A percentile compares a stretch with the other conserved stretches of the same genome.
Conservation (phyloP, 1,140 invertebrate genomes). For the Idris sp. region DNA sequence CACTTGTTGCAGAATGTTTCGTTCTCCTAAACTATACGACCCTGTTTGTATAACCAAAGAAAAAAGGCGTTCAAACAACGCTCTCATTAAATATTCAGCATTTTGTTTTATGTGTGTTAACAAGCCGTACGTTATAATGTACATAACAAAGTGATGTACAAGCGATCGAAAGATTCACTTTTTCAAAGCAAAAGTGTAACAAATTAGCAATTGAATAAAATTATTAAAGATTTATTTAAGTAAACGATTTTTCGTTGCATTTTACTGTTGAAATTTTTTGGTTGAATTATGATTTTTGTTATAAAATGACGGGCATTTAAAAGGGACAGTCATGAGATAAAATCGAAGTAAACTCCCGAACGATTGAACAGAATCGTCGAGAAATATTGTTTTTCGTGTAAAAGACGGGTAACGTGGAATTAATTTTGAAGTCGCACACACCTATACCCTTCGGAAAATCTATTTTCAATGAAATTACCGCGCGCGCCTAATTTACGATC, state of each 20-base stretch:
- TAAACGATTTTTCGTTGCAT: too few relatives aligned
- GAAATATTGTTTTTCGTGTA: conserved; percentile 14
- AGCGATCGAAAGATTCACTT: neutral
- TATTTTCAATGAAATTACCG: conserved; percentile 59
- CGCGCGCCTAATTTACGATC: conserved; percentile 52
- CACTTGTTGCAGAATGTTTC: conserved; percentile 50
- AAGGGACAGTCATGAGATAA: conserved; percentile 24
- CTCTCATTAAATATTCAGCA: conserved; percentile 27
- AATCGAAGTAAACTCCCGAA: too few relatives aligned
- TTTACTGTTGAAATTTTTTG: too few relatives aligned
- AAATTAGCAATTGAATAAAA: too few relatives aligned
- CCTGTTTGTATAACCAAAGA: conserved; percentile 6
- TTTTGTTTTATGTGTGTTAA: conserved; percentile 36
- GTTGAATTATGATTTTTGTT: too few relatives aligned
- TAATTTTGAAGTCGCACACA: conserved; percentile 33
- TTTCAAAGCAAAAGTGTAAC: neutral
- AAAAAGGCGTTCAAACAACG: conserved; percentile 6
- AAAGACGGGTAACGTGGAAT: conserved; percentile 23
- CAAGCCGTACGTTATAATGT: conserved; percentile 16
- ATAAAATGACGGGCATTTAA: too few relatives aligned
- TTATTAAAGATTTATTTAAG: too few relatives aligned
- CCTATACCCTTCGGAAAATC: conserved; percentile 27
- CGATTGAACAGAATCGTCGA: neutral
- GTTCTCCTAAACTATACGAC: conserved; percentile 16
- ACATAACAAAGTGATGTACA: conserved; percentile 22